phyloP scores from a whole-genome alignment of 2,797 vertebrate species.

The Rhinoraja longicauda region DNA sequence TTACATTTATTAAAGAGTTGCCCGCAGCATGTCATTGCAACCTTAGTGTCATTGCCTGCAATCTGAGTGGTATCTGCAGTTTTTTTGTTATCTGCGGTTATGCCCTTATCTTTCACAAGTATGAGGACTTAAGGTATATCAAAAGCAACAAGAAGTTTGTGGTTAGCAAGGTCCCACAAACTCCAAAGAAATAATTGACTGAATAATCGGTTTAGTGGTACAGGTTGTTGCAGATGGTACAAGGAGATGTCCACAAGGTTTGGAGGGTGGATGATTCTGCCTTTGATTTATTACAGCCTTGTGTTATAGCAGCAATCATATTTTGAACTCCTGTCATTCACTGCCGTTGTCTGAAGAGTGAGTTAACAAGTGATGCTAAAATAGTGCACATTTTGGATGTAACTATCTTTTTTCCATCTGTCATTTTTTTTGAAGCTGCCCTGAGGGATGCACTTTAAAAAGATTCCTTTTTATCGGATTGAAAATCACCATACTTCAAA shows the following conservation, averaged over 20 bases:
- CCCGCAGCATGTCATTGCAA: no score
- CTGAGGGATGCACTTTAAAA: neutral
- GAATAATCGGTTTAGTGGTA: neutral
- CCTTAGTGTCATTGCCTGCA: no score
- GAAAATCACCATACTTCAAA: conserved; percentile 20
- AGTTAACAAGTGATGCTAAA: neutral
- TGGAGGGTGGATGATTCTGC: neutral
- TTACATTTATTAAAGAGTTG: no score
- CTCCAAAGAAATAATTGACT: neutral
- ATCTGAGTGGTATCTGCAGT: no score
- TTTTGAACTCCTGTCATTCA: neutral
- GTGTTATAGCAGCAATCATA: neutral
- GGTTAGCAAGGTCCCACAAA: neutral
- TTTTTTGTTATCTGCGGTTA: no score
- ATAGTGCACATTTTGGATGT: neutral
- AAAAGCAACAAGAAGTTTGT: neutral
- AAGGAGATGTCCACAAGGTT: neutral
- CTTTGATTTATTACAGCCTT: neutral
- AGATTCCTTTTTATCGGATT: neutral
- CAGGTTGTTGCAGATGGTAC: neutral
- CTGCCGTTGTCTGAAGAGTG: neutral
- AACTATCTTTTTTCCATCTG: neutral
- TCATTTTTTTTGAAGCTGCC: neutral
- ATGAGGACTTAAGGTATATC: neutral
- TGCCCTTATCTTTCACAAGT: no score